Evolutionary conservation across 2,888 invertebrate species (phyloP), one percentile per base, ranked within the genome.

Genomic region (Hydroisotoma schaefferi): DNA sequence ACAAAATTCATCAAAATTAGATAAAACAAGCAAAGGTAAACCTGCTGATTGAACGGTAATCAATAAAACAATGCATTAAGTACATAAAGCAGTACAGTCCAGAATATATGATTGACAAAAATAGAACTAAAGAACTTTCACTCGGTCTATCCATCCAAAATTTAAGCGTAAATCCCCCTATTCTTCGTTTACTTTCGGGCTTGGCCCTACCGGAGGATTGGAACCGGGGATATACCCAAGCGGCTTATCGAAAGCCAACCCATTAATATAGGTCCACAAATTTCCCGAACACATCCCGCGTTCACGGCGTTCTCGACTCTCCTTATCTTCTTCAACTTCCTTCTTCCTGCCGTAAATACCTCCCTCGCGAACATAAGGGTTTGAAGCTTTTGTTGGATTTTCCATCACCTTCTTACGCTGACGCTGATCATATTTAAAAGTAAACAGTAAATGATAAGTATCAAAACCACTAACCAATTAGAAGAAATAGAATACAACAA

Each of bases 301-400:
- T 29, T 68, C 68, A 6, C 63, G 43, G 12, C 56, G 25, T 22
- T 59, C 28, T 33, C 4, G 48, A 43, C 10, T 29, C 38, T 55
- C 59, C 2, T 49, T 47, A 1, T 46, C 60, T 40, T 65, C 68
- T 0, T 59, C 55, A 2, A 47, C 43, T 26, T 65, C 65, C 23
- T 68, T 68, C 37, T 65, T 68, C 2, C 68, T 51, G 8, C 65
- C 68, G 15, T 62, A 68, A 47, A 65, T 65, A 5, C 68, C 65
- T 15, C 68, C 68, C 57, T 65, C 65, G 15, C 59, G 47, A 10
- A 68, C 65, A 44, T 68, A 68, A 15, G 63, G 60, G 2, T 46
- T 27, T 8, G 20, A 18, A 4, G 53, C 12, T 18, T 51, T 55
- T 22, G 22, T 27, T 5, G 52, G 43, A 12, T 54, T 43, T 12